phyloP scores from a whole-genome alignment of 2,113 vertebrate species.

The Corythoichthys intestinalis region DNA sequence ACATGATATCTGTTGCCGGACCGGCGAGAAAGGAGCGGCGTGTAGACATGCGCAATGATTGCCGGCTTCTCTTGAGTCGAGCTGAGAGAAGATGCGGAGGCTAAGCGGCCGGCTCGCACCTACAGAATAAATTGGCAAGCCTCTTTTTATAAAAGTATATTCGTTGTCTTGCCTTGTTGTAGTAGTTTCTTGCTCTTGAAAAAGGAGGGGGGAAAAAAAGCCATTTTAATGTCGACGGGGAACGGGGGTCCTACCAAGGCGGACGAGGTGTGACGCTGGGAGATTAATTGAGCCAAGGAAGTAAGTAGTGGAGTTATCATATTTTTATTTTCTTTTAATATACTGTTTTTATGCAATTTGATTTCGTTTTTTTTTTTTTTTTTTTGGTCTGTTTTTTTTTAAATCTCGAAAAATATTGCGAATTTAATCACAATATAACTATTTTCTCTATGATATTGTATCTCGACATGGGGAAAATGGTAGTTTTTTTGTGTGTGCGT shows the following conservation, averaged over 20 bases:
- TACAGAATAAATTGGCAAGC: slow-evolving; percentile 29
- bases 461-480: too few relatives aligned
- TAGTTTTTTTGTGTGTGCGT: too few relatives aligned
- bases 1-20: slow-evolving; percentile 15
- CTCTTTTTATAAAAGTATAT: slow-evolving; percentile 18
- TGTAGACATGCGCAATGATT: slow-evolving; percentile 53
- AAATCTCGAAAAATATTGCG: too few relatives aligned
- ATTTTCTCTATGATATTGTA: too few relatives aligned
- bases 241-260: slow-evolving; percentile 19
- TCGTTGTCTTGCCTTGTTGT: slow-evolving; percentile 48
- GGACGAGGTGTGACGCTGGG: slow-evolving; percentile 18
- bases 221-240: slow-evolving; percentile 41
- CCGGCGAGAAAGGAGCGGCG: slow-evolving; percentile 14
- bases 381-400: too few relatives aligned
- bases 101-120: slow-evolving; percentile 54
- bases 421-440: not conserved
- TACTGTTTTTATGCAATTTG: not conserved
- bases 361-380: too few relatives aligned
- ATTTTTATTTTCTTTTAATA: not conserved
- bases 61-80: slow-evolving; percentile 38
- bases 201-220: not conserved
- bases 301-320: slow-evolving; percentile 42
- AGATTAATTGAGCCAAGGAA: slow-evolving; percentile 57
- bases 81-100: slow-evolving; percentile 50
- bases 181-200: slow-evolving; percentile 38